Evolutionary conservation across 2,113 vertebrate species (phyloP).

Genomic region (Pelvicachromis taeniatus): DNA sequence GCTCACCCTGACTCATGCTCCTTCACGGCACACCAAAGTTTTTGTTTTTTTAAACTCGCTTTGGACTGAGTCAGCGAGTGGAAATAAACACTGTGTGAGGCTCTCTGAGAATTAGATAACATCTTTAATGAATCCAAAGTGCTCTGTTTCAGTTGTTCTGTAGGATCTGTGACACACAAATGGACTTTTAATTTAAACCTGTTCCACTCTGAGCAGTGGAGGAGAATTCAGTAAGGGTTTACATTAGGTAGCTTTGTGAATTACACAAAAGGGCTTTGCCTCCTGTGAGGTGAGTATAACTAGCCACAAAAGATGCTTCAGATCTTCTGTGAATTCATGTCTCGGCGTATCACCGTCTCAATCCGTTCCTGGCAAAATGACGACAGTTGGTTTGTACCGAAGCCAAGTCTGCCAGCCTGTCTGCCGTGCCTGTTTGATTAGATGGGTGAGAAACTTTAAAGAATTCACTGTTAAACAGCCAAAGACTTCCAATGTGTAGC

Average conservation of each 20-base stretch:
- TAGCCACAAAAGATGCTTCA: not conserved
- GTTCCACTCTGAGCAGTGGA: not conserved
- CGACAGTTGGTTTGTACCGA: conserved; percentile 3
- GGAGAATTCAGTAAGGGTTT: not conserved
- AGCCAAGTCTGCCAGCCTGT: conserved; percentile 17
- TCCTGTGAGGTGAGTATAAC: not conserved
- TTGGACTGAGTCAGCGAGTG: conserved; percentile 14
- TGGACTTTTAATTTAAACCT: not conserved
- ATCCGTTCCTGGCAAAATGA: conserved; percentile 17
- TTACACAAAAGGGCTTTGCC: not conserved
- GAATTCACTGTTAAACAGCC: not conserved
- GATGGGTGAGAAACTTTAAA: not conserved
- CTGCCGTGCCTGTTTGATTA: not conserved
- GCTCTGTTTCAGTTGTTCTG: not conserved
- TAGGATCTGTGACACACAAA: not conserved
- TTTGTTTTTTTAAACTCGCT: not conserved
- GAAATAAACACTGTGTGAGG: conserved; percentile 33
- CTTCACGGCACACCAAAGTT: not conserved
- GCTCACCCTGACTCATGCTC: conserved; percentile 44
- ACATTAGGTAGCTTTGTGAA: not conserved
- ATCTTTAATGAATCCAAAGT: not conserved
- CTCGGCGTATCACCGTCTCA: conserved; percentile 35
- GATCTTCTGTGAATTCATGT: conserved; percentile 42
- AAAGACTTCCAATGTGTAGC: not conserved
- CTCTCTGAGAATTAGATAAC: not conserved